phyloP scores from a whole-genome alignment of 2,113 vertebrate genomes.

The Chaetura pelagica region DNA sequence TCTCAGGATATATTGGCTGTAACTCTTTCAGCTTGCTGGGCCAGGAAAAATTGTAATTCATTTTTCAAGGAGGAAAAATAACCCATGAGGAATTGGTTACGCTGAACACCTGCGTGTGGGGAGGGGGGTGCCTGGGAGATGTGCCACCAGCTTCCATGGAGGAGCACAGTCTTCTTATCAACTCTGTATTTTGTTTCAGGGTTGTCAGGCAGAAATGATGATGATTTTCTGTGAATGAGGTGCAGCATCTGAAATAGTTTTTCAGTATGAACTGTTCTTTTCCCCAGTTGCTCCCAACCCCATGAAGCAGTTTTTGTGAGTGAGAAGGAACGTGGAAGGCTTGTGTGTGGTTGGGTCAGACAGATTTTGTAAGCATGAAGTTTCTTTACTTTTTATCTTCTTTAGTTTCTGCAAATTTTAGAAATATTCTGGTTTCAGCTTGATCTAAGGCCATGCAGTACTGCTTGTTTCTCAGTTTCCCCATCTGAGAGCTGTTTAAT shows the following conservation, averaged over 20 bases:
- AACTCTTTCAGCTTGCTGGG: not conserved
- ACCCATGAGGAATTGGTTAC: not conserved
- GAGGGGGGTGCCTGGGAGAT: not conserved
- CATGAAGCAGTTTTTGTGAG: not conserved
- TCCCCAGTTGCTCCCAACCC: not conserved
- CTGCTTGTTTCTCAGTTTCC: not conserved
- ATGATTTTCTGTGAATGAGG: not conserved
- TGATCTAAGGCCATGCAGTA: not conserved
- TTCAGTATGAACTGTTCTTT: not conserved
- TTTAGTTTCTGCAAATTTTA: not conserved
- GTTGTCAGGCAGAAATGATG: not conserved
- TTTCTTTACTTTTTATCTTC: not conserved
- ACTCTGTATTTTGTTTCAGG: not conserved
- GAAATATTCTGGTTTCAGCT: not conserved
- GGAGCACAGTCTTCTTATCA: not conserved
- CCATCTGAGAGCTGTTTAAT: not conserved
- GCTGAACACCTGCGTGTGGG: not conserved
- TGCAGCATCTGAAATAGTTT: not conserved
- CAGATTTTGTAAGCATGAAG: accelerated
- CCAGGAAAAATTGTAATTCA: not conserved
- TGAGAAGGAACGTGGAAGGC: not conserved
- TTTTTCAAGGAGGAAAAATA: not conserved
- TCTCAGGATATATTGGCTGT: not conserved
- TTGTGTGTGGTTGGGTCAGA: not conserved
- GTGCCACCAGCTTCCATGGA: not conserved